Percentiles rank a stretch among this genome's conserved stretches.
Evolutionary conservation across 2,888 invertebrate species (phyloP).

Genomic region (Agonopterix arenella): DNA sequence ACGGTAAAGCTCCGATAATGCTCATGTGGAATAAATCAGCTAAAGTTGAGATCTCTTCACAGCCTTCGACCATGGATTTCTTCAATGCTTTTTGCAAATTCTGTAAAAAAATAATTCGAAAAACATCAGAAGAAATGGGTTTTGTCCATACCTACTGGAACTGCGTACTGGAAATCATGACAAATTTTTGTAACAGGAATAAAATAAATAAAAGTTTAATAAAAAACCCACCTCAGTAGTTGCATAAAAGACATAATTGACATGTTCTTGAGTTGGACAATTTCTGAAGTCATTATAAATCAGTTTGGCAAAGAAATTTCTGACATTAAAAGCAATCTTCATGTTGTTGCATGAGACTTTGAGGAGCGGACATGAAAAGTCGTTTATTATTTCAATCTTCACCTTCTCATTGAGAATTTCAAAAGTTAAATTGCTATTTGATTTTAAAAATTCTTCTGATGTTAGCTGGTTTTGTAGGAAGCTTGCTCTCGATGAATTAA

Average conservation of each 20-base stretch:
- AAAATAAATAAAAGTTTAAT: too few species aligned
- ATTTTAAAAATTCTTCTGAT: slow-evolving; percentile 40
- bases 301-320: slow-evolving; percentile 45
- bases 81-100: slow-evolving; percentile 37
- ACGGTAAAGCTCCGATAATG: slow-evolving; percentile 37
- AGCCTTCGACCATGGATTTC: slow-evolving; percentile 15
- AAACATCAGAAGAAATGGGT: too few species aligned
- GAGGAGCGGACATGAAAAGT: slow-evolving; percentile 33
- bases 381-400: slow-evolving; percentile 33
- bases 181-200: too few species aligned
- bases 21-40: slow-evolving; percentile 43
- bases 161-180: too few species aligned
- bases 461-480: slow-evolving; percentile 30
- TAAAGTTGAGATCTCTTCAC: slow-evolving; percentile 22
- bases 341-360: slow-evolving; percentile 37
- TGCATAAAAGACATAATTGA: slow-evolving; percentile 37
- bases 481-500: slow-evolving; percentile 26
- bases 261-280: slow-evolving; percentile 24
- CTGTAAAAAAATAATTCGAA: slow-evolving; percentile 28
- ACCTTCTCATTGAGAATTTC: slow-evolving; percentile 33
- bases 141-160: too few species aligned
- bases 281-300: slow-evolving; percentile 28
- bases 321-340: slow-evolving; percentile 32
- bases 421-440: slow-evolving; percentile 28
- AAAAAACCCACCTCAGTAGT: slow-evolving; percentile 37